phyloP scores from a whole-genome alignment of 2,888 invertebrate species.

The Idaea biselata region DNA sequence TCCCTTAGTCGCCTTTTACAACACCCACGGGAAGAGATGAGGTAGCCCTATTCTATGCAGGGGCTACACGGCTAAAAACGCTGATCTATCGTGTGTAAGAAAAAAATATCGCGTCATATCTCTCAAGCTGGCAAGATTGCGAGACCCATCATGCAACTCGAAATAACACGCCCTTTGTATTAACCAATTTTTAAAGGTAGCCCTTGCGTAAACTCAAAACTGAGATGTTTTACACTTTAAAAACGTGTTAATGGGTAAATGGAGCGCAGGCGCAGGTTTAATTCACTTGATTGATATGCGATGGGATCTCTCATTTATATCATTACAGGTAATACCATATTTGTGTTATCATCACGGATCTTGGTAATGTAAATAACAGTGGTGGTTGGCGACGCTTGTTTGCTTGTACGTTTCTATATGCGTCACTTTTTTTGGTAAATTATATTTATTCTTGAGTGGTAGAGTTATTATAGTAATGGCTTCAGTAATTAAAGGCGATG shows the following conservation, averaged over 20 bases:
- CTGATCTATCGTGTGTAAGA: too few species aligned
- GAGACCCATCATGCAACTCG: conserved; percentile 35
- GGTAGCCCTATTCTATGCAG: too few species aligned
- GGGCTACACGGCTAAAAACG: too few species aligned
- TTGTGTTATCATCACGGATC: conserved; percentile 11
- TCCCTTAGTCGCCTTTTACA: too few species aligned
- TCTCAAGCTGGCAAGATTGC: conserved; percentile 37
- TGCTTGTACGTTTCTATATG: neutral
- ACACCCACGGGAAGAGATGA: too few species aligned
- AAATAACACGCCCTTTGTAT: conserved; percentile 63
- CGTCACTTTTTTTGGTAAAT: neutral
- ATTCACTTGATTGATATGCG: conserved; percentile 66
- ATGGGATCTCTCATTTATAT: conserved; percentile 37
- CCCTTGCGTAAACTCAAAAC: conserved; percentile 53
- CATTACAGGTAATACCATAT: conserved; percentile 18
- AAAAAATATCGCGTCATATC: conserved; percentile 35
- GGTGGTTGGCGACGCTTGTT: conserved; percentile 6
- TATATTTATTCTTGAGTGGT: neutral
- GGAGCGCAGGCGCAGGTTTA: conserved; percentile 53
- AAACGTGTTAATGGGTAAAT: conserved; percentile 67
- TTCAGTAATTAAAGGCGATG: neutral
- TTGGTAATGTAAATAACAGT: conserved; percentile 6
- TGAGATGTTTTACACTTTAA: conserved; percentile 61
- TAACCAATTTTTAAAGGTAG: conserved; percentile 51
- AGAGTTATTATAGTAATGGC: neutral